A percentile compares a stretch with the other conserved stretches of the same genome.
These are phyloP conservation scores for Xiphophorus maculatus DNA, from an alignment of 2,113 vertebrate genomes.

Conservation along the genomic window DNA sequence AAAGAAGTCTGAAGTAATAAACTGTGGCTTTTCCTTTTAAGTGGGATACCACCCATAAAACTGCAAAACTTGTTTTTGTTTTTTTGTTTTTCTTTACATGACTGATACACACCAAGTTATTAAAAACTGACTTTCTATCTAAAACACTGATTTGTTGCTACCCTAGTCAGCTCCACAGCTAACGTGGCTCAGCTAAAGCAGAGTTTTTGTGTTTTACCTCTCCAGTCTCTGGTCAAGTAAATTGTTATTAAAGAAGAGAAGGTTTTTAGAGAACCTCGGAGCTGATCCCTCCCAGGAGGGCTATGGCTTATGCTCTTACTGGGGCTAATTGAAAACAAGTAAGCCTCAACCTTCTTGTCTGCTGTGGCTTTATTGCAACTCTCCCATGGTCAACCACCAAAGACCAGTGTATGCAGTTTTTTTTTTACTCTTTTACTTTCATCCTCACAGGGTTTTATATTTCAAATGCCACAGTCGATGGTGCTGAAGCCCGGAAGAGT, in stretches of 20 bases:
- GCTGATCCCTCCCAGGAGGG: constrained; percentile 46
- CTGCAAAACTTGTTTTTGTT: constrained; percentile 32
- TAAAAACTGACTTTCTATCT: constrained; percentile 64
- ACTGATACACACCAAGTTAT: constrained; percentile 59
- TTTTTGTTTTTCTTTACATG: constrained; percentile 29
- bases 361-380: constrained; percentile 73
- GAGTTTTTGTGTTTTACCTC: constrained; percentile 30
- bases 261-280: constrained; percentile 29
- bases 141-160: constrained; percentile 73
- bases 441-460: constrained; percentile 31
- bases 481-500: constrained; percentile 90
- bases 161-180: constrained; percentile 70
- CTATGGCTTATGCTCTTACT: constrained; percentile 68
- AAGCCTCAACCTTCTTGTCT: constrained; percentile 47
- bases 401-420: constrained; percentile 31
- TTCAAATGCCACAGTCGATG: constrained; percentile 81
- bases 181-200: constrained; percentile 80
- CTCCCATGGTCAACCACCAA: constrained; percentile 48
- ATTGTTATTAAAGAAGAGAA: constrained; percentile 41
- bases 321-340: constrained; percentile 52
- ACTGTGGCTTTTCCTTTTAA: constrained; percentile 53
- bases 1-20: constrained; percentile 26
- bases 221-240: constrained; percentile 38
- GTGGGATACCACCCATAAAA: constrained; percentile 40
- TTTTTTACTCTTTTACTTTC: constrained; percentile 1